Conservation (phyloP, 2,797 vertebrate genomes). For the Limosa lapponica region DNA sequence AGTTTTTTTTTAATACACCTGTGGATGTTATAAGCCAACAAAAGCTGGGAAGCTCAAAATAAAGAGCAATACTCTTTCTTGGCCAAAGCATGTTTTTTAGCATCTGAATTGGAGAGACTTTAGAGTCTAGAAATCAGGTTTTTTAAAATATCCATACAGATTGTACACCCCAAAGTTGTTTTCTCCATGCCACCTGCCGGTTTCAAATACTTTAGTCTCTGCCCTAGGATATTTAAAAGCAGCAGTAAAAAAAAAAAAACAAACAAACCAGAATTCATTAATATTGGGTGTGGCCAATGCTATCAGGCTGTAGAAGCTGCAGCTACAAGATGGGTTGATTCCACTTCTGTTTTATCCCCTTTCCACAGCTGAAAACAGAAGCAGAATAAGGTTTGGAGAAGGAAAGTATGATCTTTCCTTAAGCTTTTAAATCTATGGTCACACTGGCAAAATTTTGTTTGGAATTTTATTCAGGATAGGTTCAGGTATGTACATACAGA, state of each 20-base stretch:
- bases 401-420: not conserved
- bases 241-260: not conserved
- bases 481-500: not conserved
- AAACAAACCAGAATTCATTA: not conserved
- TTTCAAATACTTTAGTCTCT: not conserved
- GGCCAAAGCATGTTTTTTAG: not conserved
- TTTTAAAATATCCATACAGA: not conserved
- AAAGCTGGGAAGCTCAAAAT: not conserved
- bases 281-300: not conserved
- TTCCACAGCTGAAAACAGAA: not conserved
- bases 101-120: not conserved
- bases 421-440: not conserved
- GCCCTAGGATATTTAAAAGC: not conserved
- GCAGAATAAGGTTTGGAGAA: not conserved
- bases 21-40: not conserved
- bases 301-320: not conserved
- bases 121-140: not conserved
- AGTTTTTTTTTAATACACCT: not conserved
- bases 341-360: not conserved
- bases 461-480: not conserved
- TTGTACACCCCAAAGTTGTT: not conserved
- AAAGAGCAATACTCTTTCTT: not conserved
- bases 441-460: not conserved
- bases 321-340: accelerated
- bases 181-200: not conserved